Evolutionary conservation across 2,797 vertebrate genomes (phyloP), one percentile per base, ranked within the genome.

Genomic region (Rhincodon typus): DNA sequence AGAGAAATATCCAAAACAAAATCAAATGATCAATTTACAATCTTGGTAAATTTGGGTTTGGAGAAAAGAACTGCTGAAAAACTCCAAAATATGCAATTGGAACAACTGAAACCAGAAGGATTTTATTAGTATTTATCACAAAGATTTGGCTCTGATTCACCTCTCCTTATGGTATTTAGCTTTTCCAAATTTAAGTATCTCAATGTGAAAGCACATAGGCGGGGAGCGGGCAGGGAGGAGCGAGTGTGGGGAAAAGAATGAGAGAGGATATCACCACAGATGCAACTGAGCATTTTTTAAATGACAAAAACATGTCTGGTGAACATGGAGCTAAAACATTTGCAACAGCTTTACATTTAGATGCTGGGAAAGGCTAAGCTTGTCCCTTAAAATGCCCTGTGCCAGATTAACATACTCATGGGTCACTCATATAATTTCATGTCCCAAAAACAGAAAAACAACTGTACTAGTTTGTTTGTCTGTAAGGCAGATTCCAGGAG

Each of bases 381-480:
- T 53, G 21, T 25, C n/a, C n/a, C 42, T 90, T 66, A 30, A 62
- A 90, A 90, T 90, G 42, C 67, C n/a, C 50, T 77, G 42, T 53
- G 69, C 46, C 21, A 27, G 38, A 95, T 95, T n/a, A 50, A 95
- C 70, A 53, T 93, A 74, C 94, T 62, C n/a, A 77, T 70, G 74
- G 70, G 46, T 53, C 69, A 15, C 30, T 74, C 46, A n/a, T 53
- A 30, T 74, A 77, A 97, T 97, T 97, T 97, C 96, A 96, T 96
- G 96, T 96, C 95, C 96, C 97, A 97, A 97, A 84, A 97, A 95
- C 53, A 97, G 97, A 97, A 97, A 97, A 97, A 97, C 94, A 96
- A 96, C 79, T 53, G 96, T 95, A 94, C 95, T 95, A 46, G 96
- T 77, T 94, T 96, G 96, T 96, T 95, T 96, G 96, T 96, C 96